Evolutionary conservation across 2,888 invertebrate species (phyloP).

Genomic region (Rapana venosa): DNA sequence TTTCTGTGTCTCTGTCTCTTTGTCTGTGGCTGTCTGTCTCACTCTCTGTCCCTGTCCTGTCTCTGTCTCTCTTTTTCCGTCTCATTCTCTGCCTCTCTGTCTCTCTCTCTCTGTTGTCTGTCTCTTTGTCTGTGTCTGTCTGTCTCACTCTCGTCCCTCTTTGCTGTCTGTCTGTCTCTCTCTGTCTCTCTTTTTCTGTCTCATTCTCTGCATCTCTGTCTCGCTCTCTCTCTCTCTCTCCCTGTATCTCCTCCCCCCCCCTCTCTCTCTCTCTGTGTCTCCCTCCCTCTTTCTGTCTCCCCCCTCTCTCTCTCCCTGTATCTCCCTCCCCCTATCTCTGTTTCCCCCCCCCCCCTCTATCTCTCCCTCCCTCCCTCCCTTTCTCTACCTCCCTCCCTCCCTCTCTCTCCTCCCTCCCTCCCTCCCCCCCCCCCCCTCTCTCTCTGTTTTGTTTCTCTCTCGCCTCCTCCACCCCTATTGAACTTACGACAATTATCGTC

Average conservation of each 20-base stretch:
- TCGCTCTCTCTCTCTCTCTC: neutral
- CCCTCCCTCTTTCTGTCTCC: neutral
- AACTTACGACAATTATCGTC: neutral
- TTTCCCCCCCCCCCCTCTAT: neutral
- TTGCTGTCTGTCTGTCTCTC: neutral
- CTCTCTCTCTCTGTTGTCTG: neutral
- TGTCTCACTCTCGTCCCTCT: too few species aligned
- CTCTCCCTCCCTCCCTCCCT: conserved; percentile 17
- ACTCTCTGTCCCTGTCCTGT: too few species aligned
- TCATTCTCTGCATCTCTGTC: neutral
- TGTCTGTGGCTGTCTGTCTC: too few species aligned
- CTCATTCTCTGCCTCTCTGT: neutral
- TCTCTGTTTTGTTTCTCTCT: too few species aligned
- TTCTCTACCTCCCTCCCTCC: neutral
- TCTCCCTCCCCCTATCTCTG: neutral
- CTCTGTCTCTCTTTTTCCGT: neutral
- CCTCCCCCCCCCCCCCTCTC: neutral
- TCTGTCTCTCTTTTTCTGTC: too few species aligned
- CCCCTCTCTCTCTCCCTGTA: neutral
- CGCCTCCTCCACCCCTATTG: too few species aligned
- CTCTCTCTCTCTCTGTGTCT: too few species aligned
- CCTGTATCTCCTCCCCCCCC: too few species aligned
- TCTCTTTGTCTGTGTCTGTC: too few species aligned
- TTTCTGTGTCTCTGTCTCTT: neutral
- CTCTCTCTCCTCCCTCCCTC: neutral